phyloP scores from a whole-genome alignment of 2,888 invertebrate species.

The Euproctis similis region DNA sequence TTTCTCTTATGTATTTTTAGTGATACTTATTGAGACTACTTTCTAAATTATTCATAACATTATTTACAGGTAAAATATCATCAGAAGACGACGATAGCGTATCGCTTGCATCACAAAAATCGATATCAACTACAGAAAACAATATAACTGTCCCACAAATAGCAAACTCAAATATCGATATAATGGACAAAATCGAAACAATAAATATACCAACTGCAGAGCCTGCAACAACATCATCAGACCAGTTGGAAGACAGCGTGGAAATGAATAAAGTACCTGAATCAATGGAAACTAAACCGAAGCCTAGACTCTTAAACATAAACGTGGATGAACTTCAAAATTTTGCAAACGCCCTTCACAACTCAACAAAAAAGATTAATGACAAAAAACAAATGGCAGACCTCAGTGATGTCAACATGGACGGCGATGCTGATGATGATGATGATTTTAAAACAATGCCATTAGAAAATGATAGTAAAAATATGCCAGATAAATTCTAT shows the following conservation, averaged over 20 bases:
- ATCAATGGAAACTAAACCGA: conserved; percentile 33
- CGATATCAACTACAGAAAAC: conserved; percentile 8
- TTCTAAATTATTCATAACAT: neutral
- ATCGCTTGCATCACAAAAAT: conserved; percentile 16
- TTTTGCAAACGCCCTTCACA: conserved; percentile 59
- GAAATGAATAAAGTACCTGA: conserved; percentile 19
- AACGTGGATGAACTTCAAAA: conserved; percentile 63
- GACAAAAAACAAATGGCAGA: conserved; percentile 65
- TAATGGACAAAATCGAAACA: conserved; percentile 24
- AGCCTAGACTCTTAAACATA: conserved; percentile 51
- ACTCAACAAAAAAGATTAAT: conserved; percentile 40
- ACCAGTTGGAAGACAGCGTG: conserved; percentile 17
- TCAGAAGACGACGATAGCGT: conserved; percentile 48
- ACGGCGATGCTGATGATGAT: conserved; percentile 75
- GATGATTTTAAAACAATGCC: conserved; percentile 34
- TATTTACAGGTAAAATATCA: conserved; percentile 52
- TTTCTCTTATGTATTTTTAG: too few relatives aligned
- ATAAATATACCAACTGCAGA: conserved; percentile 6
- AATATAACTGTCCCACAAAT: conserved; percentile 13
- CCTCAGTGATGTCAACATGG: conserved; percentile 87
- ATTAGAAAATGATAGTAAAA: conserved; percentile 32
- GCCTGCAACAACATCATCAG: conserved; percentile 22
- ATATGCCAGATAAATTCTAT: conserved; percentile 58
- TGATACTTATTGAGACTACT: neutral
- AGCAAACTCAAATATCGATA: conserved; percentile 16